Conservation (phyloP, 2,888 invertebrate genomes). For the Neocrepidodera transversa region DNA sequence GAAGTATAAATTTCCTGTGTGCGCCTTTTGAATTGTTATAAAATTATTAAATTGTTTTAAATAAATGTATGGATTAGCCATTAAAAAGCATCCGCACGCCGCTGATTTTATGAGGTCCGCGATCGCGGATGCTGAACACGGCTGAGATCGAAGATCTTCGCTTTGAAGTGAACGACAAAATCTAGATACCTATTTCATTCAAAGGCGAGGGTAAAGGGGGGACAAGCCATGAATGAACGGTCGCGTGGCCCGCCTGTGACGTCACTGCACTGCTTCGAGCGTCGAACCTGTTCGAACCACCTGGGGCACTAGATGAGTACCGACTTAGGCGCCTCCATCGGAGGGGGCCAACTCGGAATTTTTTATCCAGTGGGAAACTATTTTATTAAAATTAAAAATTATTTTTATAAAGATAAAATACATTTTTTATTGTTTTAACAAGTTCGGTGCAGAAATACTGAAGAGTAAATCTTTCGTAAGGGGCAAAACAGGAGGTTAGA, state of each 20-base stretch:
- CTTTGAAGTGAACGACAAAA: constrained; percentile 10
- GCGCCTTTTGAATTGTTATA: too few species aligned
- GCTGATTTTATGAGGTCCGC: not conserved
- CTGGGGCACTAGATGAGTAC: constrained; percentile 44
- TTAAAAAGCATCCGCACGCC: not conserved
- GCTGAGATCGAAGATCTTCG: constrained; percentile 3
- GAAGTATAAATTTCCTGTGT: too few species aligned
- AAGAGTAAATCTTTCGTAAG: too few species aligned
- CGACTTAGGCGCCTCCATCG: constrained; percentile 36
- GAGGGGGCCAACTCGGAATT: not conserved
- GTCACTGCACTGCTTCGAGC: constrained; percentile 36
- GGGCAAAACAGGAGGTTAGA: too few species aligned
- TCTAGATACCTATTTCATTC: constrained; percentile 7
- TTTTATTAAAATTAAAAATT: too few species aligned
- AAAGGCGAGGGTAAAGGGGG: constrained; percentile 29
- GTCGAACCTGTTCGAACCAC: constrained; percentile 48
- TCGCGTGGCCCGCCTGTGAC: constrained; percentile 51
- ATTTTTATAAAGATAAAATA: too few species aligned
- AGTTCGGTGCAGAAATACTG: too few species aligned
- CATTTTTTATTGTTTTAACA: too few species aligned
- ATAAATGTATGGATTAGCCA: too few species aligned
- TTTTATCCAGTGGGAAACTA: not conserved
- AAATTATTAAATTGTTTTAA: too few species aligned
- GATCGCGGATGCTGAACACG: not conserved
- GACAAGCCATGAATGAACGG: constrained; percentile 50